Evolutionary conservation across 2,888 invertebrate species (phyloP).

Genomic region (Andrena bicolor): DNA sequence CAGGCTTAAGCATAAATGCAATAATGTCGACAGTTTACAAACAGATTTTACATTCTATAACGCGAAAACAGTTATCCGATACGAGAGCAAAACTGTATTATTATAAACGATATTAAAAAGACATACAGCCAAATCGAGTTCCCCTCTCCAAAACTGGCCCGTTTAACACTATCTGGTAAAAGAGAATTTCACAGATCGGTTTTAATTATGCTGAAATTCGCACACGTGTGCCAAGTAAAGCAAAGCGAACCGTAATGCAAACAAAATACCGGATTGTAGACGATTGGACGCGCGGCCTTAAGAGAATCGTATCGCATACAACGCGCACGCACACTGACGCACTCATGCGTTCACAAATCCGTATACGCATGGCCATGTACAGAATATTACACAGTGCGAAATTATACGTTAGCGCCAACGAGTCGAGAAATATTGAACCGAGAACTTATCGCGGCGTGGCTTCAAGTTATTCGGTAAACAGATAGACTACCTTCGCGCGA

Average conservation of each 20-base stretch:
- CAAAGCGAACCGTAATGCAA: background rate
- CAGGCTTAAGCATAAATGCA: background rate
- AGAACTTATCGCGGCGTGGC: slow-evolving; percentile 1
- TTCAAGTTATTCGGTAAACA: slow-evolving; percentile 8
- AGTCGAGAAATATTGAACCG: background rate
- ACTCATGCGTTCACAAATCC: background rate
- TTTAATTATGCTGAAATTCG: background rate
- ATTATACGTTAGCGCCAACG: background rate
- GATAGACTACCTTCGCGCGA: background rate
- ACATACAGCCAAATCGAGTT: background rate
- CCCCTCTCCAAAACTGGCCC: no score
- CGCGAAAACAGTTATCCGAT: background rate
- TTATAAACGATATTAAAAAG: background rate
- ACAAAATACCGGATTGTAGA: background rate
- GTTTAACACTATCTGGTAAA: background rate
- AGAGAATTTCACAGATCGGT: background rate
- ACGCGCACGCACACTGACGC: background rate
- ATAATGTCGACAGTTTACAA: background rate
- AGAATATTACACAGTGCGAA: slow-evolving; percentile 3
- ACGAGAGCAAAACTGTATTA: background rate
- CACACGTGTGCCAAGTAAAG: background rate
- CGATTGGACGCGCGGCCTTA: background rate
- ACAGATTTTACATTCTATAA: background rate
- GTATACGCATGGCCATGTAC: background rate
- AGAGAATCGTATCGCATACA: slow-evolving; percentile 12